Conservation (phyloP, 2,888 invertebrate species). For the Exocentrus adspersus region DNA sequence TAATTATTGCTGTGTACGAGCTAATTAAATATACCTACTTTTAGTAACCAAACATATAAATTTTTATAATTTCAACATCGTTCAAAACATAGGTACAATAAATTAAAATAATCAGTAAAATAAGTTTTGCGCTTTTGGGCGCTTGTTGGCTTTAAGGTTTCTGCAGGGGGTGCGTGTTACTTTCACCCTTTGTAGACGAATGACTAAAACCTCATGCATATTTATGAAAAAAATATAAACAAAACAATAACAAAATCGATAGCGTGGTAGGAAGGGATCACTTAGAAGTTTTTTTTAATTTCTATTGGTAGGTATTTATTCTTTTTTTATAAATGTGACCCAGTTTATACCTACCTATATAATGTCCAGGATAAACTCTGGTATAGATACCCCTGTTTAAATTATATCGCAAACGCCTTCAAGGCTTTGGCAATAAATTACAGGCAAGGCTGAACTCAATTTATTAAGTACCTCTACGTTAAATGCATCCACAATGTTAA, state of each 20-base stretch:
- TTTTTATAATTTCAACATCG: no score
- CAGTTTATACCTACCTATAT: no score
- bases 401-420: not conserved
- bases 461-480: not conserved
- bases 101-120: no score
- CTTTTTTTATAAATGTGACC: no score
- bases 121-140: no score
- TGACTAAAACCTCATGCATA: not conserved
- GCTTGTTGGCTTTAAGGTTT: no score
- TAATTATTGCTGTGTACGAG: no score
- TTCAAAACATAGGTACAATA: no score
- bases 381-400: not conserved
- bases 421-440: not conserved
- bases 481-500: constrained; percentile 5
- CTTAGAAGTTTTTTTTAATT: no score
- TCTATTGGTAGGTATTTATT: not conserved
- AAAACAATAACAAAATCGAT: no score
- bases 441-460: not conserved
- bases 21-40: no score
- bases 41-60: no score
- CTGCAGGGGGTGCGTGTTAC: not conserved
- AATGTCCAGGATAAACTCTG: not conserved
- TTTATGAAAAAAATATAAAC: not conserved
- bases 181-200: not conserved
- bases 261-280: not conserved